phyloP scores from a whole-genome alignment of 2,888 invertebrate genomes.

The Spatulosminthurus flaviceps region DNA sequence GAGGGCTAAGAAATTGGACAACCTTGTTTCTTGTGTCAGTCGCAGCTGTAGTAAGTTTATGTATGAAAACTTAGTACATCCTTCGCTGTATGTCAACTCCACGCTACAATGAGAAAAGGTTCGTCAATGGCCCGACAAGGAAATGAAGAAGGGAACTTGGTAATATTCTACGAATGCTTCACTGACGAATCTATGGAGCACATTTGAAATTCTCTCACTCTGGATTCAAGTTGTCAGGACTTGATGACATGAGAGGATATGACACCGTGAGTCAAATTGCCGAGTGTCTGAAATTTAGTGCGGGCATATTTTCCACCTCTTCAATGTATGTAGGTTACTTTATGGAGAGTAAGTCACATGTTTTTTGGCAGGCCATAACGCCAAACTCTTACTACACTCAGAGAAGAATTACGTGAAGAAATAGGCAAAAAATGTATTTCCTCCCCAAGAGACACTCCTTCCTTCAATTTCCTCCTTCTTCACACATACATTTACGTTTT shows the following conservation, averaged over 20 bases:
- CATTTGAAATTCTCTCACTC: not conserved
- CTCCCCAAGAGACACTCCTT: not conserved
- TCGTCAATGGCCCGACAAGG: constrained; percentile 20
- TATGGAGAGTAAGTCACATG: constrained; percentile 8
- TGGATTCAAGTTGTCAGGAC: not conserved
- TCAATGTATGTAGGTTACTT: not conserved
- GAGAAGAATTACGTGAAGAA: not conserved
- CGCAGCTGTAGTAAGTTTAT: not conserved
- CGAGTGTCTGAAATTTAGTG: constrained; percentile 6
- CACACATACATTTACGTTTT: not conserved
- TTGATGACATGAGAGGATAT: constrained; percentile 28
- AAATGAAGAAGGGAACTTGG: constrained; percentile 18
- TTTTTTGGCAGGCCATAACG: constrained; percentile 11
- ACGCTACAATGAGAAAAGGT: constrained; percentile 14
- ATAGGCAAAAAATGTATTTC: constrained; percentile 2
- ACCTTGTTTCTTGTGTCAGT: not conserved
- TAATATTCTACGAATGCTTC: not conserved
- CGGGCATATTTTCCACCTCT: constrained; percentile 7
- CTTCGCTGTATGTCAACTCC: not conserved
- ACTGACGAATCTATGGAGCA: constrained; percentile 1
- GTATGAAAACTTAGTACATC: not conserved
- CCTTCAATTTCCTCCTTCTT: not conserved
- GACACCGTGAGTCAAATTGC: constrained; percentile 8
- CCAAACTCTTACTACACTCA: not conserved
- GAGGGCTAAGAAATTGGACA: not conserved